phyloP scores from a whole-genome alignment of 2,797 vertebrate genomes.

The Luscinia luscinia region DNA sequence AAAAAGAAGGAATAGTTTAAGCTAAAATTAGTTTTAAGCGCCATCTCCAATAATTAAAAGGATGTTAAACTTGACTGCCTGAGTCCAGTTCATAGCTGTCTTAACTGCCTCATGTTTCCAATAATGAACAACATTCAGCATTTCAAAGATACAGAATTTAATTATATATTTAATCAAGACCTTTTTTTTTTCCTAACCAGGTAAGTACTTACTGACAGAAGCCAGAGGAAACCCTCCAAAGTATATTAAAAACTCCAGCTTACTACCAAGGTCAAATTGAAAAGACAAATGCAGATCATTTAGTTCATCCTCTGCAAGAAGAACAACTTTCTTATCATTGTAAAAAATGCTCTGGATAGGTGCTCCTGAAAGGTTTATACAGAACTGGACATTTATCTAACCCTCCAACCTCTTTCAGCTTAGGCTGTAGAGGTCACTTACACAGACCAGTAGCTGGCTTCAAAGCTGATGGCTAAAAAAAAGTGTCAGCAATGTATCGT shows the following conservation, averaged over 20 bases:
- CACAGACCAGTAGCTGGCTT: slow-evolving; percentile 68
- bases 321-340: neutral
- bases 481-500: slow-evolving; percentile 28
- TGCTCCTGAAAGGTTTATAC: slow-evolving; percentile 11
- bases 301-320: neutral
- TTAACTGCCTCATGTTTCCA: neutral
- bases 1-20: neutral
- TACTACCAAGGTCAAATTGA: neutral
- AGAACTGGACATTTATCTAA: slow-evolving; percentile 44
- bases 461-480: slow-evolving; percentile 59
- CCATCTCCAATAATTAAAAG: neutral
- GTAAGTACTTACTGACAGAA: neutral
- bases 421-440: slow-evolving; percentile 50
- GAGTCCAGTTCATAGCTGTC: neutral
- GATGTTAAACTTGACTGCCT: neutral
- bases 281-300: neutral
- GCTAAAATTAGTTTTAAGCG: neutral
- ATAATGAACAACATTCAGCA: neutral
- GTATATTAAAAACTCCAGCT: neutral
- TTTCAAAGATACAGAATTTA: neutral
- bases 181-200: neutral
- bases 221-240: neutral
- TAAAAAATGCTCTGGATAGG: neutral
- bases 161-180: neutral
- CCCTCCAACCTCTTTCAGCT: slow-evolving; percentile 37